Conservation (phyloP, 2,113 vertebrate species). For the Orycteropus afer region DNA sequence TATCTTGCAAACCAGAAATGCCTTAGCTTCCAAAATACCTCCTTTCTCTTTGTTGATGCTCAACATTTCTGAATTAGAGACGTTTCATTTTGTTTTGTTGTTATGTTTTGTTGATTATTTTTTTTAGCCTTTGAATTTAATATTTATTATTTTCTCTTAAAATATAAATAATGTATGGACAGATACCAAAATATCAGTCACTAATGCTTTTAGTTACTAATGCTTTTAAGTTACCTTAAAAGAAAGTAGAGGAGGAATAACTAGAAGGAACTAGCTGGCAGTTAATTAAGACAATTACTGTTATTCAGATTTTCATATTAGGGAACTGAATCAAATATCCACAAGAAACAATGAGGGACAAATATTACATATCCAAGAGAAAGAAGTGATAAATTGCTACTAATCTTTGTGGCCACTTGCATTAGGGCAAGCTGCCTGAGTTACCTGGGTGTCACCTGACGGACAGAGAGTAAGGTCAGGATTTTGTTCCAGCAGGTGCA, state of each 20-base stretch:
- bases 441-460: slow-evolving; percentile 41
- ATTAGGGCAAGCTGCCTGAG: background rate
- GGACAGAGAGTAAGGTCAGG: slow-evolving; percentile 58
- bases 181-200: background rate
- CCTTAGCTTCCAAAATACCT: background rate
- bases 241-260: background rate
- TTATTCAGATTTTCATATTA: slow-evolving; percentile 54
- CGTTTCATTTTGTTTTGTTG: background rate
- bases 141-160: background rate
- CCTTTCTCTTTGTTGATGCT: background rate
- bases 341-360: background rate
- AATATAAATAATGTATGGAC: background rate
- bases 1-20: background rate
- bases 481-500: slow-evolving; percentile 82
- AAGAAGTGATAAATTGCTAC: slow-evolving; percentile 43
- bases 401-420: slow-evolving; percentile 49
- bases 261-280: slow-evolving; percentile 46
- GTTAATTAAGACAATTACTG: slow-evolving; percentile 64
- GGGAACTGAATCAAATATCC: slow-evolving; percentile 12
- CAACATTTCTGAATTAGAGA: background rate
- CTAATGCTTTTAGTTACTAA: background rate
- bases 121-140: background rate
- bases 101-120: background rate
- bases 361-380: background rate
- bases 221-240: background rate